Percentiles rank a stretch among this genome's conserved stretches.
Conservation (phyloP, 1,140 invertebrate species). For the Tenebrio molitor region DNA sequence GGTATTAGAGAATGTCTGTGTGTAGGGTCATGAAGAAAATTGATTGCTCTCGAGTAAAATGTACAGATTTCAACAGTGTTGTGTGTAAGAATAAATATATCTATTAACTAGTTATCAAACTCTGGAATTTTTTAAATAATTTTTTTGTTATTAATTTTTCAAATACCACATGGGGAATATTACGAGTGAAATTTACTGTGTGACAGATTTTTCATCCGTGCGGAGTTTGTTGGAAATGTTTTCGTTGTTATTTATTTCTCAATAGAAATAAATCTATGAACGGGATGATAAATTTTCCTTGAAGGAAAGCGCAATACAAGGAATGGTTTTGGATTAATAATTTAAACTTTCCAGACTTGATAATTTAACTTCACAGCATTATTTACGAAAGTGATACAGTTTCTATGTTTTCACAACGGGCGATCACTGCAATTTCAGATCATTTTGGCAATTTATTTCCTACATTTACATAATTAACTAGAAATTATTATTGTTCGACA, state of each 20-base stretch:
- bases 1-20: conserved; percentile 17
- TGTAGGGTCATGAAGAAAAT: conserved; percentile 26
- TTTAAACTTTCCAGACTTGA: conserved; percentile 45
- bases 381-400: conserved; percentile 11
- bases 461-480: too few species aligned
- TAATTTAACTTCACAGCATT: conserved; percentile 30
- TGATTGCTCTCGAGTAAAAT: conserved; percentile 3
- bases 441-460: background rate
- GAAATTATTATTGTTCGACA: too few species aligned
- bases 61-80: conserved; percentile 19
- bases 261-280: conserved; percentile 47
- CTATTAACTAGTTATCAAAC: background rate
- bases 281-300: conserved; percentile 45
- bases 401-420: background rate
- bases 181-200: conserved; percentile 32
- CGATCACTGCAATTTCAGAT: background rate
- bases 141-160: background rate
- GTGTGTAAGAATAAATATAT: background rate
- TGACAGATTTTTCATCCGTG: conserved; percentile 42
- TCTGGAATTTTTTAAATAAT: conserved; percentile 15
- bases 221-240: conserved; percentile 39
- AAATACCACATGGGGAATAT: conserved; percentile 15
- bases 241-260: conserved; percentile 46
- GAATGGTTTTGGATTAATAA: conserved; percentile 44
- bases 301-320: conserved; percentile 42